A percentile compares a stretch with the other conserved stretches of the same genome.
phyloP scores from a whole-genome alignment of 2,797 vertebrate species.

The Leptoclinus maculatus region DNA sequence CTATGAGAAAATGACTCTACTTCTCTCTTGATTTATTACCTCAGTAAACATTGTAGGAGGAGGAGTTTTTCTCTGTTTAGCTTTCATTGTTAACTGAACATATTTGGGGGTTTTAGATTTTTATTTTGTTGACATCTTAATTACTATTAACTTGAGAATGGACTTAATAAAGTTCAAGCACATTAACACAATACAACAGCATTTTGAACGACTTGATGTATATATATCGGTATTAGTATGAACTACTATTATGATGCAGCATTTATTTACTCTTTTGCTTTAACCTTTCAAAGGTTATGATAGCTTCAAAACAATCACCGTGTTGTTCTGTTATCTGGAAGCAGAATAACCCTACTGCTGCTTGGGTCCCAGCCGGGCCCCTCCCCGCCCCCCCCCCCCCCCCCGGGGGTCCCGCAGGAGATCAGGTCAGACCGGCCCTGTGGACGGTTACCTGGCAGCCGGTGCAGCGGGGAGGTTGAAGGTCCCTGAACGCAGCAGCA shows the following conservation, averaged over 20 bases:
- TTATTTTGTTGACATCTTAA: background rate
- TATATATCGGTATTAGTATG: background rate
- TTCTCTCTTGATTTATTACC: too few species aligned
- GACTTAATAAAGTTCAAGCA: background rate
- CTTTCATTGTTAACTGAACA: background rate
- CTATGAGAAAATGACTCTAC: too few species aligned
- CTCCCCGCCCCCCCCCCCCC: background rate
- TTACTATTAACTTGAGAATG: background rate
- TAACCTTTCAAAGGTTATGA: background rate
- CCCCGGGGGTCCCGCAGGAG: constrained; percentile 28
- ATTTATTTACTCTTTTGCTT: background rate
- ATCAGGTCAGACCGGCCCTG: constrained; percentile 35
- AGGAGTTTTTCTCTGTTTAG: background rate
- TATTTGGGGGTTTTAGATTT: too few species aligned
- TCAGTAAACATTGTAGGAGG: too few species aligned
- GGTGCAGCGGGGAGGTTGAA: constrained; percentile 39
- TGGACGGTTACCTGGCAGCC: constrained; percentile 72
- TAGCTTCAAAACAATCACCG: background rate
- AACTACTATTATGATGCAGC: background rate
- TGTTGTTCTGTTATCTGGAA: constrained; percentile 34
- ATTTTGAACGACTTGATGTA: background rate
- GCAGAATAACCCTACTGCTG: constrained; percentile 35
- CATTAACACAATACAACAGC: background rate
- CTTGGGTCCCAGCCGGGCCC: constrained; percentile 16
- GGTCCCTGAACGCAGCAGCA: constrained; percentile 63